Evolutionary conservation across 2,888 invertebrate genomes (phyloP), one percentile per base, ranked within the genome.

Genomic region (Cheilosia vulpina): DNA sequence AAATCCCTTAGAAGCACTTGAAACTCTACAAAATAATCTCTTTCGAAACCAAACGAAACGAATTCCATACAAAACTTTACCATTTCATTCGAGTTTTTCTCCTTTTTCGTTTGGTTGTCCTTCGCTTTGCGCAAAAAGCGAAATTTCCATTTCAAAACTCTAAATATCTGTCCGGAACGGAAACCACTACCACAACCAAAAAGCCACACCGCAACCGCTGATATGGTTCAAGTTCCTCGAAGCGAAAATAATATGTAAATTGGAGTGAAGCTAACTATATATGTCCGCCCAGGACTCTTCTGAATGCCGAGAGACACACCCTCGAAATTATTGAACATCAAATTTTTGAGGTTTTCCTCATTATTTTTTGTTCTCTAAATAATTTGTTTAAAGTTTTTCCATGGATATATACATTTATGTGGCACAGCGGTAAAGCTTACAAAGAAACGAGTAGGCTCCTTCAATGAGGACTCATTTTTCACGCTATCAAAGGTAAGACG

Each of bases 181-280:
- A 52, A 65, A 71, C 69, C 38, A 31, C 47, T 21, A 47, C 53
- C 41, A 45, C 19, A 17, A 69, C 76, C 52, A 5, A n/a, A 52
- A 24, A 81, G 58, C 66, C 66, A 43, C 53, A 53, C 38, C 34
- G 65, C 38, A 27, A 68, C 43, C 60, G 38, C 62, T 58, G 63
- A 78, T 79, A 79, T 58, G 68, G 79, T 79, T 69, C 63, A 83
- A 83, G 83, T 78, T 78, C 83, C 73, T 60, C 57, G 27, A 41
- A 68, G 73, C 73, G 57, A 57, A 62, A 27, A 52, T 73, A 83
- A 73, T 73, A 79, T 79, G 79, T 66, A 83, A 83, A 83, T 79
- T 83, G 83, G 62, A 82, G 53, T 60, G 72, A 60, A 72, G 52
- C 50, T 65, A 45, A 50, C 71, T 2, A 4, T 3, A 1, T 24